These are phyloP conservation scores for Galbula dea DNA, from an alignment of 2,113 vertebrate genomes.

Conservation along the genomic window DNA sequence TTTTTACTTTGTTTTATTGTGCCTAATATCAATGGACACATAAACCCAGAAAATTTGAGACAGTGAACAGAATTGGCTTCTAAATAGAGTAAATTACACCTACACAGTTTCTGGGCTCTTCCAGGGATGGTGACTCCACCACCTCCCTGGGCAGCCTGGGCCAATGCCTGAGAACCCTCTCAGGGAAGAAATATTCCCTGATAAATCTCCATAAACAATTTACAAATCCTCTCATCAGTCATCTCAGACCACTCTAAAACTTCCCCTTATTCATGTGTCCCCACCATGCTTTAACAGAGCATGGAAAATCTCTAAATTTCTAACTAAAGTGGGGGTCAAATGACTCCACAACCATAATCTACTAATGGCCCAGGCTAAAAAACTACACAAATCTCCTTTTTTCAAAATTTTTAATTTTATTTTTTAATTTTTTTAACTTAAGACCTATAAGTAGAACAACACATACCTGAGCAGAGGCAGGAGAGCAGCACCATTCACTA, in stretches of 20 bases:
- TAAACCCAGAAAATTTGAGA: background rate
- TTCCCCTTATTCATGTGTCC: background rate
- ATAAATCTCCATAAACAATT: background rate
- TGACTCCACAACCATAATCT: background rate
- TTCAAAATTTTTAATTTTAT: no score
- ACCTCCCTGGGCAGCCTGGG: no score
- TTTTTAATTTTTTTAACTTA: background rate
- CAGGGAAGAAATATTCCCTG: no score
- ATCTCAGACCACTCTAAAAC: background rate
- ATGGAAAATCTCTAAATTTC: no score
- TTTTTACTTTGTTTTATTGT: background rate
- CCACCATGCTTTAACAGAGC: background rate
- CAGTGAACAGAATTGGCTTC: background rate
- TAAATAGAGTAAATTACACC: background rate
- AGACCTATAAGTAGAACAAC: background rate
- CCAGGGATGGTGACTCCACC: no score
- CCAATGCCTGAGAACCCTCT: no score
- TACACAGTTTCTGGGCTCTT: background rate
- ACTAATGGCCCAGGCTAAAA: background rate
- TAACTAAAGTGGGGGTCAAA: background rate
- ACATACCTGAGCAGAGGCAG: fast-evolving
- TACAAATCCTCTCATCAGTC: background rate
- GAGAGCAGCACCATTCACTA: fast-evolving
- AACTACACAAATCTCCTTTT: background rate
- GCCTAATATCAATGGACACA: background rate